A percentile compares a stretch with the other conserved stretches of the same genome.
Evolutionary conservation across 2,888 invertebrate genomes (phyloP).

Genomic region (Stenotaenia linearis): DNA sequence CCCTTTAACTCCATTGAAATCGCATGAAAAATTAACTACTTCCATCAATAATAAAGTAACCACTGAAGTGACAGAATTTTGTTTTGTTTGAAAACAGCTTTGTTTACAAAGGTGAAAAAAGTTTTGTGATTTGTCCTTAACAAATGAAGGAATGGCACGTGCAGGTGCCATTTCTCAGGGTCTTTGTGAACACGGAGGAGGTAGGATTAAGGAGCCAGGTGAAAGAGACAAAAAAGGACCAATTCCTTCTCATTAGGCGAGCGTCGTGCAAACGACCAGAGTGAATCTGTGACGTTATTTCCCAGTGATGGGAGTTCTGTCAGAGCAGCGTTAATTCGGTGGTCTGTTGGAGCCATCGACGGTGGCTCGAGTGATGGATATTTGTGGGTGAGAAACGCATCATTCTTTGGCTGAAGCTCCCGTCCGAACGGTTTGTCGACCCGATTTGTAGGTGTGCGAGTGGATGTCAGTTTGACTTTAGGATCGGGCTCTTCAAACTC

Average conservation of each 20-base stretch:
- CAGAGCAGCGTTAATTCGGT: conserved; percentile 10
- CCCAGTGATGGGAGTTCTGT: conserved; percentile 1
- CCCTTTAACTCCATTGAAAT: no score
- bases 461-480: conserved; percentile 8
- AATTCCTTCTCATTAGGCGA: conserved; percentile 17
- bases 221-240: conserved; percentile 8
- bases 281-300: conserved; percentile 11
- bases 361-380: conserved; percentile 8
- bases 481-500: conserved; percentile 6
- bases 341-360: neutral
- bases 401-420: neutral
- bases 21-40: no score
- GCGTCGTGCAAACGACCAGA: conserved; percentile 22
- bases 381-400: conserved; percentile 2
- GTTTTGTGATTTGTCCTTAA: neutral
- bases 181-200: conserved; percentile 3
- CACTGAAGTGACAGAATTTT: no score
- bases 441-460: conserved; percentile 26
- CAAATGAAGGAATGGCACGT: conserved; percentile 2
- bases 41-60: no score
- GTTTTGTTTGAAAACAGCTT: neutral
- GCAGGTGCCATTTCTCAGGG: conserved; percentile 15
- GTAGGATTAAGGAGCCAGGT: conserved; percentile 21
- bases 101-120: neutral
- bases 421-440: conserved; percentile 20